Base-by-base conservation (phyloP, 2,888 invertebrate species). In the Hypercompe scribonia region DNA sequence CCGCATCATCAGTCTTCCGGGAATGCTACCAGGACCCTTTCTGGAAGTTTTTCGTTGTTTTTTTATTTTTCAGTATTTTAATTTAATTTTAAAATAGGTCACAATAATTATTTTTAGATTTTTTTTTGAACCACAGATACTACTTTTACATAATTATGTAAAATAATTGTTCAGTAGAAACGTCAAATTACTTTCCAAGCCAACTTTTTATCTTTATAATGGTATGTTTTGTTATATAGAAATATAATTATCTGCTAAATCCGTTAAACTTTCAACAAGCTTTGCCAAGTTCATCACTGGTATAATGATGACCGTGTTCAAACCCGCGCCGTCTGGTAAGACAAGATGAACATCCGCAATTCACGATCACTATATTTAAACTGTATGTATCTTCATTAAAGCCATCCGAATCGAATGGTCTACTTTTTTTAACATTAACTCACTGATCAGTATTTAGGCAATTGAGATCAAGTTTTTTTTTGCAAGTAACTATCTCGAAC, bases 251-350 rank as follows among this genome's bases (percentile, higher is more conserved):
- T n/a, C n/a, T n/a, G n/a, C 24, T n/a, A 54, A n/a, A 63, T 31
- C 3, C 7, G 3, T 31, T 11, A 15, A 36, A 21, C 36, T 36
- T 21, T 3, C 13, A 2, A 28, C 4, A 28, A 58, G 7, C 18
- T 7, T 28, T 21, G 3, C 68, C 46, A 64, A 72, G 11, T 81
- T 64, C 77, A 67, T 78, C 81, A 70, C 83, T 76, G 85, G 76
- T 75, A 72, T 78, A 80, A 79, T 71, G 74, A 82, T 87, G 88
- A 87, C 87, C 86, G 87, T 79, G 77, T 78, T 73, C 87, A 85
- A 87, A 88, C 86, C 81, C 84, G 79, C 81, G 77, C 80, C 79
- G 83, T 84, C 85, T 85, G 83, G 80, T 78, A 79, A 82, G 81
- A 79, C 58, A 65, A 82, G 82, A 81, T 80, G 72, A 76, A 74